A percentile compares a stretch with the other conserved stretches of the same genome.
Conservation (phyloP, 2,113 vertebrate species). For the Hemichromis elongatus region DNA sequence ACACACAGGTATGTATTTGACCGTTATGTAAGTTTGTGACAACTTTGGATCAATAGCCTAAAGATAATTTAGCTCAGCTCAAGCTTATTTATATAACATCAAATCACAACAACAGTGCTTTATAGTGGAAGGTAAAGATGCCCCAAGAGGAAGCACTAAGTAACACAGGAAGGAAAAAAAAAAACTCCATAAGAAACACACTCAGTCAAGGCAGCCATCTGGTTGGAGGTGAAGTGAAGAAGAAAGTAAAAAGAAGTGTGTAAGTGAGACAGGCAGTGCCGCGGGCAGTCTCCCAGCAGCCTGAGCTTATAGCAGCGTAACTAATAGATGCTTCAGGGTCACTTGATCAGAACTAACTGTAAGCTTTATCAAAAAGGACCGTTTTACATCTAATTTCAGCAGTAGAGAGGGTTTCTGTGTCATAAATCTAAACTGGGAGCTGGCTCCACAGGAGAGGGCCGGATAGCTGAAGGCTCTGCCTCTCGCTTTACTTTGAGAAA, state of each 20-base stretch:
- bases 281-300: not conserved
- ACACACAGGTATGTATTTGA: conserved; percentile 81
- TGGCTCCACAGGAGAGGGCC: not conserved
- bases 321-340: not conserved
- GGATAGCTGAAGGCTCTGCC: not conserved
- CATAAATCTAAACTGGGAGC: not conserved
- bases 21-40: not conserved
- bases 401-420: rapidly evolving
- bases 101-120: rapidly evolving
- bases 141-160: not conserved
- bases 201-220: not conserved
- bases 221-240: not conserved
- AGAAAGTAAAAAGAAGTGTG: not conserved
- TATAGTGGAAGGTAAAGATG: rapidly evolving
- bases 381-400: not conserved
- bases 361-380: not conserved
- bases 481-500: not conserved
- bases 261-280: not conserved
- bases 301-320: not conserved
- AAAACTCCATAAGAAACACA: not conserved
- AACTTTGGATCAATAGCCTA: not conserved
- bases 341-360: not conserved
- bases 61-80: not conserved
- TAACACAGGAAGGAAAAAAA: not conserved
- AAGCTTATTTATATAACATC: not conserved